These are phyloP conservation scores for Syrmaticus mikado DNA, from an alignment of 2,113 vertebrate genomes.

Conservation along the genomic window DNA sequence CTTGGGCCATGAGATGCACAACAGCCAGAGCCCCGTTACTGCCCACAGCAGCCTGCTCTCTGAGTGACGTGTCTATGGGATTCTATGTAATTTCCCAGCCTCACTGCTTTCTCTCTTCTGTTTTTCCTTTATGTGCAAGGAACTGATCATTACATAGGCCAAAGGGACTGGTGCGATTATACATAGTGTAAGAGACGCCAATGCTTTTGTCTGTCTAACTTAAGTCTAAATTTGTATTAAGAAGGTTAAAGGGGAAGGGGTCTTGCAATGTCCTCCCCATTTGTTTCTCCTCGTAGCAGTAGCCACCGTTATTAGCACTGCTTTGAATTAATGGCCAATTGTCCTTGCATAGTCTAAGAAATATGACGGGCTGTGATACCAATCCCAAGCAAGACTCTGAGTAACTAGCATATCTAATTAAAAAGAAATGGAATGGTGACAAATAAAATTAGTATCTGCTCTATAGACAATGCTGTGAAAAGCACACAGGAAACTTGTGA, in stretches of 20 bases:
- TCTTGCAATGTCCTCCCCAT: constrained; percentile 8
- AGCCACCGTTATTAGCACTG: neutral
- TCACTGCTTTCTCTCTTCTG: neutral
- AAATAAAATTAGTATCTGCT: constrained; percentile 31
- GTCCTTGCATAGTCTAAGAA: constrained; percentile 42
- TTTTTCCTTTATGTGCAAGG: neutral
- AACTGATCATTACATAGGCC: neutral
- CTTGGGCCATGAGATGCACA: neutral
- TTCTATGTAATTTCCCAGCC: neutral
- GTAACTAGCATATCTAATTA: constrained; percentile 31
- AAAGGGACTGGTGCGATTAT: neutral
- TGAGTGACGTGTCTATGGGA: neutral
- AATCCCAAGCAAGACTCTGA: constrained; percentile 36
- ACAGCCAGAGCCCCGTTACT: accelerated
- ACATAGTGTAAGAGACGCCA: neutral
- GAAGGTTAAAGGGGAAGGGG: constrained; percentile 2
- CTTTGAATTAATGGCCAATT: constrained; percentile 49
- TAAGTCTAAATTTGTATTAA: constrained; percentile 13
- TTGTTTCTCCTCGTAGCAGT: constrained; percentile 17
- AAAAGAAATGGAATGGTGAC: constrained; percentile 16
- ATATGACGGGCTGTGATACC: constrained; percentile 28
- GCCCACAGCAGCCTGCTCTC: accelerated
- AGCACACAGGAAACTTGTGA: neutral
- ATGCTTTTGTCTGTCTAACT: neutral
- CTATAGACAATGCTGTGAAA: neutral